Base-by-base conservation (phyloP, 1,140 invertebrate genomes). In the Musca vetustissima region DNA sequence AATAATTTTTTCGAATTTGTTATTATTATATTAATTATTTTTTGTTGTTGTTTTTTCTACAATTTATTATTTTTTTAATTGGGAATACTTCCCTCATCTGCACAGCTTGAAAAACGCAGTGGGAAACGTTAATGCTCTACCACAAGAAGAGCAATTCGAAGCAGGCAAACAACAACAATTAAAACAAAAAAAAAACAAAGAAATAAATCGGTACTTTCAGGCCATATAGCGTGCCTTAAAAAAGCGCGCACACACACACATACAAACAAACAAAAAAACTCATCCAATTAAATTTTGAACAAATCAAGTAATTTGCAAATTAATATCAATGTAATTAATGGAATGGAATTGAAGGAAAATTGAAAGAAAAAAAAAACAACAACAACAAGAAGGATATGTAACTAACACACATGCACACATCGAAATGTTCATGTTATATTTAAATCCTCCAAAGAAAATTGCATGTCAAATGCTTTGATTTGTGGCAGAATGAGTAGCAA, bases 251-350 rank as follows among this genome's bases (percentile, higher is more conserved):
- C n/a, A n/a, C n/a, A n/a, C n/a, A n/a, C n/a, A n/a, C n/a, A n/a
- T n/a, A n/a, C n/a, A n/a, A n/a, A n/a, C n/a, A n/a, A n/a, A 36
- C 47, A 74, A 73, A 73, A 74, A 78, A 79, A n/a, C n/a, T n/a
- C 69, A 75, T 7, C 78, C 78, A 80, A 80, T 80, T 80, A 80
- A 80, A 80, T 80, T n/a, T 78, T 80, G 75, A 78, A 78, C 57
- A 61, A 43, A 80, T 80, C 78, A 76, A 80, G 78, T 80, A 80
- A 80, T 80, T 80, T 76, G 78, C 78, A 80, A 80, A 80, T 80
- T 80, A 80, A 80, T 80, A 80, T 80, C 76, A 76, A 78, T 79
- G 75, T 78, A 80, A 80, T 80, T 80, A 80, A n/a, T n/a, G n/a
- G n/a, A n/a, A n/a, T 80, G 75, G 55, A 36, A 67, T 55, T 47